Base-by-base conservation (phyloP, 2,113 vertebrate species). In the Anoura caudifer region DNA sequence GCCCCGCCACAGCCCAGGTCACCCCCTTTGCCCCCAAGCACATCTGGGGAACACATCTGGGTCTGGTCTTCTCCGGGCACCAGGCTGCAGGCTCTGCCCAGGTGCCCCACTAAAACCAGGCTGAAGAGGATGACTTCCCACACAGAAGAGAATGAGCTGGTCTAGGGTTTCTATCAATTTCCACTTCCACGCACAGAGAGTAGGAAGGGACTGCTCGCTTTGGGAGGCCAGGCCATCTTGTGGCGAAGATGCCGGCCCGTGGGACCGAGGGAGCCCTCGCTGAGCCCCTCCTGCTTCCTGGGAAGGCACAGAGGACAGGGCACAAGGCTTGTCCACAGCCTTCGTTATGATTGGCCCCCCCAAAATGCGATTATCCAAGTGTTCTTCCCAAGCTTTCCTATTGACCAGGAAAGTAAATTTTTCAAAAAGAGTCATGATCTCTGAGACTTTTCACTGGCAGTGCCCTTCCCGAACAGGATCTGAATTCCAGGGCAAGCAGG, bases 201-300 rank as follows among this genome's bases (percentile, higher is more conserved):
- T 22, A 54, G 47, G 41, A 22, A 0, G 33, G 20, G 36, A 4
- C 0, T 12, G 52, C 13, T n/a, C 13, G n/a, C 11, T 13, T 16
- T 11, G 16, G 36, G 7, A 61, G 31, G 24, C 3, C 0, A 28
- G 61, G 54, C 7, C 20, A 1, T 7, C 2, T 15, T 17, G 28
- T 14, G 16, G 19, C 3, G 14, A 6, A 16, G 6, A 0, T 33
- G 24, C n/a, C 14, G 7, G 36, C 13, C 1, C 7, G 8, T 31
- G 24, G 43, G 75, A 5, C 22, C 5, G 8, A 22, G 50, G n/a
- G 56, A 33, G 22, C 14, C 31, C 50, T 69, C 31, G 47, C 3
- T 36, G 13, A 72, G 63, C 36, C 56, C 20, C 56, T 70, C 22
- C 63, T 59, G 17, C 16, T 73, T 87, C 26, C 33, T 77, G 36